Conservation (phyloP, 2,888 invertebrate species). For the Hirtodrosophila duncani region DNA sequence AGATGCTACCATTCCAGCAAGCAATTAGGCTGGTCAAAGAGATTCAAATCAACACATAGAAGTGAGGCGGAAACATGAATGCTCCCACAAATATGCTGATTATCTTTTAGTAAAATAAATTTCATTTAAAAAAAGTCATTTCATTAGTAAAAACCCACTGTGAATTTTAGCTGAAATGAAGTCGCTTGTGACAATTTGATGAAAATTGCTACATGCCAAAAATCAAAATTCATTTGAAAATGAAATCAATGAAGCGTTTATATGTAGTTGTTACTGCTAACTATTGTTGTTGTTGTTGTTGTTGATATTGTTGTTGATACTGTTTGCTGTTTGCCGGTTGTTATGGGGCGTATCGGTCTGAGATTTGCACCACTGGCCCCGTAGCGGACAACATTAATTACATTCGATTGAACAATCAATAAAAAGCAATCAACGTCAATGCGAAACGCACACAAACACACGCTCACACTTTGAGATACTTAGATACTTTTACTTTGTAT, state of each 20-base stretch:
- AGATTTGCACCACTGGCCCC: slow-evolving; percentile 62
- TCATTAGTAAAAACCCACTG: too few relatives aligned
- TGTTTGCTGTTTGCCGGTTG: not conserved
- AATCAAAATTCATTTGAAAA: slow-evolving; percentile 21
- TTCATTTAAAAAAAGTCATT: too few relatives aligned
- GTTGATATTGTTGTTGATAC: slow-evolving; percentile 4
- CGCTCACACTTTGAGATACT: slow-evolving; percentile 8
- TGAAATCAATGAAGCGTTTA: slow-evolving; percentile 53
- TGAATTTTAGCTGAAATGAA: slow-evolving; percentile 9
- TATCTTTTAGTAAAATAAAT: too few relatives aligned
- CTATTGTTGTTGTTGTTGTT: slow-evolving; percentile 10
- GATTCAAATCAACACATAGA: too few relatives aligned
- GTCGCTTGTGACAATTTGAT: slow-evolving; percentile 29
- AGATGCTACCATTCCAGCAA: too few relatives aligned
- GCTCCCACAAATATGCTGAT: too few relatives aligned
- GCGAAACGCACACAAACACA: slow-evolving; percentile 10
- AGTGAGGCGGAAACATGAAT: too few relatives aligned
- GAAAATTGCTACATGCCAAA: slow-evolving; percentile 16
- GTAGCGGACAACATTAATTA: slow-evolving; percentile 56
- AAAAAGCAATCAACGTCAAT: slow-evolving; percentile 67
- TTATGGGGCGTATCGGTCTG: slow-evolving; percentile 34
- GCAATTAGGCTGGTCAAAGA: too few relatives aligned
- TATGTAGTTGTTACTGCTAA: slow-evolving; percentile 5
- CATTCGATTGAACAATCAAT: slow-evolving; percentile 70
- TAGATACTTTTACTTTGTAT: slow-evolving; percentile 49